These are phyloP conservation scores for Onthophagus taurus DNA, from an alignment of 1,140 invertebrate species.

Conservation along the genomic window DNA sequence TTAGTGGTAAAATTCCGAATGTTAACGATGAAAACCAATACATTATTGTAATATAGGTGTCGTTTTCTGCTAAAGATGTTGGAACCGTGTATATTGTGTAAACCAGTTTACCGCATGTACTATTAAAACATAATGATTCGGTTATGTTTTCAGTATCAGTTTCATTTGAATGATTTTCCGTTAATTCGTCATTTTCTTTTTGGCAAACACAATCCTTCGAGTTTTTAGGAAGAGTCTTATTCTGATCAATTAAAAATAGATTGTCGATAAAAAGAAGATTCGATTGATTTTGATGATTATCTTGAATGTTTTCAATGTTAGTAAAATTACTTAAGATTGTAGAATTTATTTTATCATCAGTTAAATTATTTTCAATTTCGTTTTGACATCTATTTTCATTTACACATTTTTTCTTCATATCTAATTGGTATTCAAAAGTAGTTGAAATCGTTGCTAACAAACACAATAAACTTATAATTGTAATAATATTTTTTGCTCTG, in stretches of 20 bases:
- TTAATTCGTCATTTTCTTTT: no score
- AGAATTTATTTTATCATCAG: neutral
- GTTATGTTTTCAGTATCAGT: neutral
- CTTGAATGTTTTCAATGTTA: neutral
- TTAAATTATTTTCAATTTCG: neutral
- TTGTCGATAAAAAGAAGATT: neutral
- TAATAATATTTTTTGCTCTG: conserved; percentile 49
- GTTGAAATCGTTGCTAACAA: conserved; percentile 52
- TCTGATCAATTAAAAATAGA: no score
- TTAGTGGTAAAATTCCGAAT: conserved; percentile 57
- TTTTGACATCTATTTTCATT: no score
- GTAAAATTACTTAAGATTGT: neutral
- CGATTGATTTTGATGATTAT: neutral
- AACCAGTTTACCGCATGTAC: conserved; percentile 23
- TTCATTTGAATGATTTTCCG: neutral
- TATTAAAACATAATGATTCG: conserved; percentile 5
- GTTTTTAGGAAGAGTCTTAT: no score
- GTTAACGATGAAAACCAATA: conserved; percentile 56
- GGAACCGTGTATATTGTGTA: conserved; percentile 24
- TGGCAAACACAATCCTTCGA: no score
- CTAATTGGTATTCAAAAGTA: conserved; percentile 51
- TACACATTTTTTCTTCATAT: conserved; percentile 22
- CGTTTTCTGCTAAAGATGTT: conserved; percentile 41
- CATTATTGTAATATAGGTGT: conserved; percentile 51
- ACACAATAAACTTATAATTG: conserved; percentile 52